Conservation (phyloP, 2,888 invertebrate species). For the Laspeyria flexula region DNA sequence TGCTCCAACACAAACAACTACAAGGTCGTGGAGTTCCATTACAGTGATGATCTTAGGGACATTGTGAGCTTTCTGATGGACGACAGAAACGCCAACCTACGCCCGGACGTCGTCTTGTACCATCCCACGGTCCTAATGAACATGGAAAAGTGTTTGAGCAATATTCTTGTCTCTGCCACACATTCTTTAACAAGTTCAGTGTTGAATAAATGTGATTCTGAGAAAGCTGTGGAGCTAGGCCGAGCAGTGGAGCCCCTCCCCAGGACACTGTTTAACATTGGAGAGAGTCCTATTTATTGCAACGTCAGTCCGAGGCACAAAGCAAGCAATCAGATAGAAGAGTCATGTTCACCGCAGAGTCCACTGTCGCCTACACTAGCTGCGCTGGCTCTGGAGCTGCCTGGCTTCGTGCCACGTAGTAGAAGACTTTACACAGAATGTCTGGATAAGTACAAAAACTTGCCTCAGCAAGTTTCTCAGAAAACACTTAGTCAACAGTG, state of each 20-base stretch:
- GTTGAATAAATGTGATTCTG: conserved; percentile 77
- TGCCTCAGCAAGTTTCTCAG: conserved; percentile 82
- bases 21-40: conserved; percentile 58
- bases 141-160: conserved; percentile 60
- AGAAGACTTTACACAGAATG: conserved; percentile 65
- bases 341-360: conserved; percentile 44
- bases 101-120: conserved; percentile 74
- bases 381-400: conserved; percentile 78
- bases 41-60: conserved; percentile 74
- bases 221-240: conserved; percentile 72
- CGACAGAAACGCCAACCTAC: conserved; percentile 60
- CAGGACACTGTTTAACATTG: conserved; percentile 55
- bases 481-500: conserved; percentile 85
- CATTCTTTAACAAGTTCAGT: conserved; percentile 51
- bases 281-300: conserved; percentile 72
- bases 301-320: conserved; percentile 65
- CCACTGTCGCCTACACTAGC: conserved; percentile 77
- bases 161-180: conserved; percentile 60
- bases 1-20: conserved; percentile 41
- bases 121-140: conserved; percentile 80
- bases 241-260: conserved; percentile 66
- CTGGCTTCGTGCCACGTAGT: conserved; percentile 78
- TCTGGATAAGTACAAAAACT: conserved; percentile 58
- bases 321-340: conserved; percentile 40
- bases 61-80: conserved; percentile 70